Evolutionary conservation across 2,797 vertebrate species (phyloP).

Genomic region (Sphaeramia orbicularis): DNA sequence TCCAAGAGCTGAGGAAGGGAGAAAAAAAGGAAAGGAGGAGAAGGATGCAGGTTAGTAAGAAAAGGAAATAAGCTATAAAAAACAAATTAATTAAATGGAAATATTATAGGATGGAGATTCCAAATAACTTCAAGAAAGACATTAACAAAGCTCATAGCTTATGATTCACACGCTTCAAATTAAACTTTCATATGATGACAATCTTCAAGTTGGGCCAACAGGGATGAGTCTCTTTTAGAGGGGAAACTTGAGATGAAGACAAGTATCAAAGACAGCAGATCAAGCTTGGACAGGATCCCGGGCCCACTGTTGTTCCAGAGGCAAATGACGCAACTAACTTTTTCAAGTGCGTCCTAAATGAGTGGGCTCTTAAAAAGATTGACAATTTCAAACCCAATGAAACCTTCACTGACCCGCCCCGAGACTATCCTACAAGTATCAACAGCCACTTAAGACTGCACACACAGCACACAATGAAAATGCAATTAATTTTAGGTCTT

Average conservation of each 20-base stretch:
- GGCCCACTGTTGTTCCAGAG: constrained; percentile 26
- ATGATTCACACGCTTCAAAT: no score
- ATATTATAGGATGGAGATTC: not conserved
- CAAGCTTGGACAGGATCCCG: constrained; percentile 58
- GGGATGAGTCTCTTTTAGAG: no score
- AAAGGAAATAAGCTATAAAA: constrained; percentile 1
- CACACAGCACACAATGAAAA: constrained; percentile 23
- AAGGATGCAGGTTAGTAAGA: not conserved
- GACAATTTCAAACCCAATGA: constrained; percentile 53
- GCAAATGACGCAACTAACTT: constrained; percentile 31
- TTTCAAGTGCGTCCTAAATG: constrained; percentile 47
- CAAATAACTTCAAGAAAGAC: not conserved
- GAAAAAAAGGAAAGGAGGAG: not conserved
- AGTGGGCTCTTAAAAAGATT: constrained; percentile 53
- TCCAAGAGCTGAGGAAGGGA: constrained; percentile 87
- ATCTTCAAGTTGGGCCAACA: no score
- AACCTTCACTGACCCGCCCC: constrained; percentile 52
- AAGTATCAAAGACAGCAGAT: constrained; percentile 42
- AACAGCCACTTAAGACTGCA: constrained; percentile 53
- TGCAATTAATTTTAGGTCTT: constrained; percentile 47
- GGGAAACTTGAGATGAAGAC: constrained; percentile 4
- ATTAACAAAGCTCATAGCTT: not conserved
- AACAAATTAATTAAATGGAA: not conserved
- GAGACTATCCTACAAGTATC: constrained; percentile 57
- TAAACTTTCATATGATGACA: no score